phyloP scores from a whole-genome alignment of 2,113 vertebrate genomes.

The Alosa alosa region DNA sequence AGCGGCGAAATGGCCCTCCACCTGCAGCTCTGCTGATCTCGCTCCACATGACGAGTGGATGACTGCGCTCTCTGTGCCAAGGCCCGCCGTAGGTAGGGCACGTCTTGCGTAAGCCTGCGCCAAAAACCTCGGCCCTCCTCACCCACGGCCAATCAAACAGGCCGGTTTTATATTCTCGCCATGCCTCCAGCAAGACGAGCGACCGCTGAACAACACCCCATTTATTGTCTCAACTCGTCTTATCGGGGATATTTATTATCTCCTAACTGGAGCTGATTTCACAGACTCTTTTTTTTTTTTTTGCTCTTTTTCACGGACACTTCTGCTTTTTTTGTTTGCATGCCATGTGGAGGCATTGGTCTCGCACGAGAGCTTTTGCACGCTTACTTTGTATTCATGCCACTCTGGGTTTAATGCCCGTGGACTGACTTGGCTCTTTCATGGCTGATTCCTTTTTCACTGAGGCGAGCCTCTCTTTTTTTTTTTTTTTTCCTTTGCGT shows the following conservation, averaged over 20 bases:
- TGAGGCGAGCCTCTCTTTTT: background rate
- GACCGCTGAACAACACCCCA: background rate
- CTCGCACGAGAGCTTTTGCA: background rate
- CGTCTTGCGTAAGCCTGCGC: constrained; percentile 11
- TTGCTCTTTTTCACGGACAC: background rate
- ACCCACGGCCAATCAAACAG: background rate
- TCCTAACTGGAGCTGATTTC: background rate
- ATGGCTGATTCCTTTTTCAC: background rate
- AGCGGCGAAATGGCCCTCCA: constrained; percentile 23
- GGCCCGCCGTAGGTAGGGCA: constrained; percentile 18
- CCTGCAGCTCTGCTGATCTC: constrained; percentile 27
- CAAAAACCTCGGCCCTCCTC: too few species aligned
- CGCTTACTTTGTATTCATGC: background rate
- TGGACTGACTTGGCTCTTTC: background rate
- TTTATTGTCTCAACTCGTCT: background rate
- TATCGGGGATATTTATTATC: background rate
- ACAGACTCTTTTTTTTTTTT: too few species aligned
- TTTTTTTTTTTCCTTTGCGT: background rate
- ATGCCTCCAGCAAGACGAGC: background rate
- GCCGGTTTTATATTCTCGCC: background rate
- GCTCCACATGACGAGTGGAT: constrained; percentile 33
- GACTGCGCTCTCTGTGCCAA: constrained; percentile 32
- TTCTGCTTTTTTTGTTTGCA: background rate
- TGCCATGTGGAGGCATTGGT: background rate
- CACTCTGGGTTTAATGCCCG: background rate